Evolutionary conservation across 37 sponge, comb jelly and placozoan genomes (phyloP).

Genomic region (Beroe ovata): DNA sequence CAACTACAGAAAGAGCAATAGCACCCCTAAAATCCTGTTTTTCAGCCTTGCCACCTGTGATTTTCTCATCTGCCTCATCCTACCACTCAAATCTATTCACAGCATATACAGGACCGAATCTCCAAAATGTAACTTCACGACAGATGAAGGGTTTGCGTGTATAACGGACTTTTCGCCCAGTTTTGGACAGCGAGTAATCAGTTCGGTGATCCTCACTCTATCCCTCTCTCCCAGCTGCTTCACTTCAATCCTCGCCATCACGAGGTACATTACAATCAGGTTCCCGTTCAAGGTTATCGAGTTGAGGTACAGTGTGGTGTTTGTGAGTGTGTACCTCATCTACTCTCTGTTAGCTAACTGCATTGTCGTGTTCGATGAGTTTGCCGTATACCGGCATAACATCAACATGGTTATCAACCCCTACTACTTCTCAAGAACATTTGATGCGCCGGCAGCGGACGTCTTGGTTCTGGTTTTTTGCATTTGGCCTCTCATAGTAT

Average conservation of each 20-base stretch:
- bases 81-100: constrained; percentile 13
- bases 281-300: constrained; percentile 17
- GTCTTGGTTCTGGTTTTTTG: constrained; percentile 29
- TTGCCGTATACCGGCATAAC: neutral
- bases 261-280: constrained; percentile 35
- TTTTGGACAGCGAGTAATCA: neutral
- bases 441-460: neutral
- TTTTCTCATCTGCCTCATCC: neutral
- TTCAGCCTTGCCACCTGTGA: constrained; percentile 11
- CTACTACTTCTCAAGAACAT: neutral
- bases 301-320: neutral
- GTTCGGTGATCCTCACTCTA: neutral
- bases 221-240: constrained; percentile 24
- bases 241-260: constrained; percentile 43
- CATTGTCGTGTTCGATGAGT: neutral
- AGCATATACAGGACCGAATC: neutral
- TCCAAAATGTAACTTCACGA: neutral
- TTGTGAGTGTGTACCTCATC: constrained; percentile 8
- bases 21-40: constrained; percentile 52
- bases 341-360: constrained; percentile 19
- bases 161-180: neutral
- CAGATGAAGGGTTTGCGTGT: neutral
- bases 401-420: constrained; percentile 39
- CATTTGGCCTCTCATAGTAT: constrained; percentile 47
- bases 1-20: constrained; percentile 33